Conservation (phyloP, 2,888 invertebrate genomes). For the Plusia festucae region DNA sequence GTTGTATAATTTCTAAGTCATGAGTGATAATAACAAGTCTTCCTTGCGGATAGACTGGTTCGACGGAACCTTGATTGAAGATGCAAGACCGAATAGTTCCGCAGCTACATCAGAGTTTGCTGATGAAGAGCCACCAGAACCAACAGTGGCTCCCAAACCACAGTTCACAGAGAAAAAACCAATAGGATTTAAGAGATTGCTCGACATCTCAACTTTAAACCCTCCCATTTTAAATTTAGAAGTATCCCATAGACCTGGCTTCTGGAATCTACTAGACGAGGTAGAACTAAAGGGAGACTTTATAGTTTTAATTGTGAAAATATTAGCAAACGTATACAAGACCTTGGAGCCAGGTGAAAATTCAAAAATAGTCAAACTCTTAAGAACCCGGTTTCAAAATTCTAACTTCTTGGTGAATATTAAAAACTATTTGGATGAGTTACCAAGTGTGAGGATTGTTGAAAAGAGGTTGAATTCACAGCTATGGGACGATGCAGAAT, state of each 20-base stretch:
- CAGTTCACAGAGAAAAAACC: slow-evolving; percentile 76
- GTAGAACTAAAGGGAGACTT: slow-evolving; percentile 82
- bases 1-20: slow-evolving; percentile 47
- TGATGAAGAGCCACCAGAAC: slow-evolving; percentile 71
- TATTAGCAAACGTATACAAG: slow-evolving; percentile 79
- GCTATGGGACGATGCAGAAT: slow-evolving; percentile 82
- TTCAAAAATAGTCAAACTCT: slow-evolving; percentile 72
- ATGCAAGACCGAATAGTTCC: slow-evolving; percentile 58
- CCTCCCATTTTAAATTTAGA: slow-evolving; percentile 79
- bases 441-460: slow-evolving; percentile 75
- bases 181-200: slow-evolving; percentile 83
- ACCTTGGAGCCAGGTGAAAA: slow-evolving; percentile 73
- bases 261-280: slow-evolving; percentile 81
- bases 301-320: slow-evolving; percentile 82
- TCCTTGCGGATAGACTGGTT: slow-evolving; percentile 86
- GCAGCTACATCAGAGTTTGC: slow-evolving; percentile 62
- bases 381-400: slow-evolving; percentile 73
- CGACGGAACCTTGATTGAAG: slow-evolving; percentile 82
- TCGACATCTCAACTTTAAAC: slow-evolving; percentile 78
- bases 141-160: slow-evolving; percentile 60
- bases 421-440: slow-evolving; percentile 69
- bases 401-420: slow-evolving; percentile 76
- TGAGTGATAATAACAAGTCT: slow-evolving; percentile 73
- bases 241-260: slow-evolving; percentile 81
- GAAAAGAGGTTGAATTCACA: slow-evolving; percentile 81